Evolutionary conservation across 2,113 vertebrate genomes (phyloP), one percentile per base, ranked within the genome.

Genomic region (Pagrus major): DNA sequence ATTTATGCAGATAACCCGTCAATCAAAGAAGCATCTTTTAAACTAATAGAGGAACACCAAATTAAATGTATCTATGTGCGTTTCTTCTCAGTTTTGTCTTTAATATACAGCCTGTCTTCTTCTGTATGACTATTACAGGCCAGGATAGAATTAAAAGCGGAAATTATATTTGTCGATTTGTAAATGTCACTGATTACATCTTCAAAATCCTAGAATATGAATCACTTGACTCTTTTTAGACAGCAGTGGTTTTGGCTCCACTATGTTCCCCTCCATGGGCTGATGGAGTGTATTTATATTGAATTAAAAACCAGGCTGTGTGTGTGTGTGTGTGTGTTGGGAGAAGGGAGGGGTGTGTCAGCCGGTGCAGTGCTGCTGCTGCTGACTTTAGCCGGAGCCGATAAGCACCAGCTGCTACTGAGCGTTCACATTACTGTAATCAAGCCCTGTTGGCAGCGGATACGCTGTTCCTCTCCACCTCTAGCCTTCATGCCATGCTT

Each of bases 351-450:
- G 82, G 81, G 83, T 54, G 76, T 82, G 80, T 86, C 80, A 79
- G 82, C 61, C 64, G 33, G 58, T 76, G 88, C 80, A 47, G 76
- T 39, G 75, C 31, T 59, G 69, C 74, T 61, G 61, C 64, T 76
- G 68, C 85, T 86, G 88, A 88, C 78, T 77, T 81, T 77, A 87
- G 60, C 65, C 47, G 2, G 76, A 64, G 76, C 78, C 10, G 33
- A 77, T 86, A 58, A 80, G 78, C 70, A 80, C 86, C 89, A 93
- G 90, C 90, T 93, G 91, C 87, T 89, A 60, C 84, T 71, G 73
- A 83, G 75, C 46, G 27, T 90, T 91, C 90, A 90, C 84, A 70
- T 91, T 89, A 84, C 91, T 84, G 91, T 90, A 89, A 90, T 85
- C 81, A 79, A 90, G 64, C 90, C 82, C 25, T 37, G 68, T 58